Base-by-base conservation (phyloP, 2,113 vertebrate species). In the Tursiops truncatus region DNA sequence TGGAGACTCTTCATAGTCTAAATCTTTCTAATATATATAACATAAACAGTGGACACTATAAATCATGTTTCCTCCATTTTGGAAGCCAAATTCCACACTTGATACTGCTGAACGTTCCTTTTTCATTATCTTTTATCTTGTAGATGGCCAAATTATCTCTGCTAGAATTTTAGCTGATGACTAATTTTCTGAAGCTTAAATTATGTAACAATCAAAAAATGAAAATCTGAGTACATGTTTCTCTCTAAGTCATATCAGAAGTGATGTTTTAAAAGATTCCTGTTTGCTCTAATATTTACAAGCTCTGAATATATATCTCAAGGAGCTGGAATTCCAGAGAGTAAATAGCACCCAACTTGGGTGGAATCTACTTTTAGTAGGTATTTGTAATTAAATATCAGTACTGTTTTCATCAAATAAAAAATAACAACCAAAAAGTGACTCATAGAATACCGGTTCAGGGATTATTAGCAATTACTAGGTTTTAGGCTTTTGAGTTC, bases 51-150 rank as follows among this genome's bases (percentile, higher is more conserved):
- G 60, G 65, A 70, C 25, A 89, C 14, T 73, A 18, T 89, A 73
- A 88, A 83, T 84, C 63, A 67, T 9, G 2, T 92, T 95, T 95
- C 58, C 6, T 86, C 41, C 60, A 82, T 56, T 87, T 91, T 89
- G 65, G 53, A 97, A 86, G 95, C 96, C 67, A 91, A 96, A 50
- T 85, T 89, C 38, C 58, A 95, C 50, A 81, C 87, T 79, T 63
- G 73, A 77, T 76, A 76, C 56, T 93, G 44, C 15, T 65, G 11
- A 96, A 70, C 18, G 70, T 95, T 90, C 53, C 68, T 90, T 96
- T 97, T 89, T 92, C 74, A 96, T 98, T 76, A 95, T 95, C 56
- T 94, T 97, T 95, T 97, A 95, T 95, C 80, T 91, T 80, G 71
- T 47, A 87, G 67, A 68, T 8, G 9, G 76, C 15, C 71, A 94